Conservation (phyloP, 2,888 invertebrate genomes). For the Slavum lentiscoides region DNA sequence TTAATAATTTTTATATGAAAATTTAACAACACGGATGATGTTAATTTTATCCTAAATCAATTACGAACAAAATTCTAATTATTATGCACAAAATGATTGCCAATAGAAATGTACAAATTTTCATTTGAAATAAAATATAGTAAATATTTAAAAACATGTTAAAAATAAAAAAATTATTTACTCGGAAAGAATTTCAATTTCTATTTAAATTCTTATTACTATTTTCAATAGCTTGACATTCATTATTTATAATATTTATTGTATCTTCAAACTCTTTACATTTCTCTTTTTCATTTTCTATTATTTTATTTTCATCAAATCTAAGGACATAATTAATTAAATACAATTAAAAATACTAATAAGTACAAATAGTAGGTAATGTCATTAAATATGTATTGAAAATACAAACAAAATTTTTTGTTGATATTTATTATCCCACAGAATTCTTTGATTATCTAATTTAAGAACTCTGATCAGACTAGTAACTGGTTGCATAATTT, state of each 20-base stretch:
- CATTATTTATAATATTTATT: neutral
- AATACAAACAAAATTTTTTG: constrained; percentile 70
- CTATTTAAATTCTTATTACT: constrained; percentile 64
- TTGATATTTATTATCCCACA: too few species aligned
- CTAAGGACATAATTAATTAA: constrained; percentile 18
- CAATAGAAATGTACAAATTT: too few species aligned
- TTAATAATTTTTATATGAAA: too few species aligned
- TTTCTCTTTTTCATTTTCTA: neutral
- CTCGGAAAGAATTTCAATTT: constrained; percentile 62
- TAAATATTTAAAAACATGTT: too few species aligned
- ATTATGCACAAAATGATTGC: too few species aligned
- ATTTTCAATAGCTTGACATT: constrained; percentile 43
- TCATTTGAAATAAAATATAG: too few species aligned
- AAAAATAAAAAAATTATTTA: constrained; percentile 1
- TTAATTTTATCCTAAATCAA: too few species aligned
- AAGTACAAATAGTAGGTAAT: neutral
- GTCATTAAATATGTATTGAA: neutral
- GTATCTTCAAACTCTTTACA: neutral
- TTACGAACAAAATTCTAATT: too few species aligned
- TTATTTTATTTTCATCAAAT: neutral
- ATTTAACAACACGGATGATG: too few species aligned
- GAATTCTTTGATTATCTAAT: constrained; percentile 69
- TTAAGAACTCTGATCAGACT: constrained; percentile 77
- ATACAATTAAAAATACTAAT: neutral
- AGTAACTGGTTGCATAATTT: constrained; percentile 76